Conservation (phyloP, 2,797 vertebrate species). For the Myotis daubentonii region DNA sequence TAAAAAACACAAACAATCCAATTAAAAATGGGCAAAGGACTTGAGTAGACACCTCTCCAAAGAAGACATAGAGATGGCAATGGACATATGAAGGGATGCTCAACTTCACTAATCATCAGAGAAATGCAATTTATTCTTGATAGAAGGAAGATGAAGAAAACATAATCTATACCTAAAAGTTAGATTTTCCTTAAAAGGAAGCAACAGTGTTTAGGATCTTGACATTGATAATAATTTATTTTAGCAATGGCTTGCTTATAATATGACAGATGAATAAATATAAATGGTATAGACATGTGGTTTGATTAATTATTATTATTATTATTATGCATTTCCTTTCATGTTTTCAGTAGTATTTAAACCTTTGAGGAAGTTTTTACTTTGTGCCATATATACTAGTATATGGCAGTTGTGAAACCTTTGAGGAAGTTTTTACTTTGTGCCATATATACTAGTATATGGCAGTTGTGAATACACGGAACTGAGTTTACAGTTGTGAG, state of each 20-base stretch:
- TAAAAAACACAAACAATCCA: not conserved
- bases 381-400: not conserved
- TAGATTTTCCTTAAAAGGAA: constrained; percentile 8
- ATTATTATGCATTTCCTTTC: constrained; percentile 43
- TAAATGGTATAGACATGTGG: not conserved
- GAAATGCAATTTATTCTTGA: not conserved
- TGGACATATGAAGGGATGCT: not conserved
- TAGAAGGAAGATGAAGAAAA: not conserved
- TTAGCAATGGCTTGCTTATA: constrained; percentile 9
- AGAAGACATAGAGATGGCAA: not conserved
- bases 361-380: not conserved
- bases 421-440: not conserved
- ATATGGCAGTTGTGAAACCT: not conserved
- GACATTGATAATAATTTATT: not conserved
- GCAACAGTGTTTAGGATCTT: not conserved
- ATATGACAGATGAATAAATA: not conserved
- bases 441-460: not conserved
- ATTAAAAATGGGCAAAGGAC: not conserved
- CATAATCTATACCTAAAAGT: not conserved
- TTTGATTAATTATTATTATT: not conserved
- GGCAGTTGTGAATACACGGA: not conserved
- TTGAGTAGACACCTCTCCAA: not conserved
- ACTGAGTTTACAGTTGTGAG: too few relatives aligned
- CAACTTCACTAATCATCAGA: not conserved
- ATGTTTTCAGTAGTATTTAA: constrained; percentile 38